A percentile compares a stretch with the other conserved stretches of the same genome.
These are phyloP conservation scores for Amblyteles armatorius DNA, from an alignment of 2,888 invertebrate species.

Conservation along the genomic window DNA sequence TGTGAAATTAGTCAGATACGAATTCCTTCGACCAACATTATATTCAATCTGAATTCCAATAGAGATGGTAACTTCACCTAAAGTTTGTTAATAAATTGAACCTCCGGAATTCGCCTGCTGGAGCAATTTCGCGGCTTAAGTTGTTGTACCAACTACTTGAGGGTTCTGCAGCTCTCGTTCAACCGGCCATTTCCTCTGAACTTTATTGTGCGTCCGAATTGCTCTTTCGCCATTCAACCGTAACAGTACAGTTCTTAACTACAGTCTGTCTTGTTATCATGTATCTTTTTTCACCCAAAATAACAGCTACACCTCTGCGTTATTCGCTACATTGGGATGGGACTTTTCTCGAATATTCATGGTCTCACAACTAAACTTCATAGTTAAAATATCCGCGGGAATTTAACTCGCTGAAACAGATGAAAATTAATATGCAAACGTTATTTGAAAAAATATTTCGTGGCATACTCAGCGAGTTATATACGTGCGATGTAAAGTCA, in stretches of 20 bases:
- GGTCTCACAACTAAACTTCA: too few species aligned
- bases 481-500: too few species aligned
- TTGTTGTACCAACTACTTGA: neutral
- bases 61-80: neutral
- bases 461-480: too few species aligned
- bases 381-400: too few species aligned
- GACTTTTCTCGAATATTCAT: too few species aligned
- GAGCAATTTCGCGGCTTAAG: neutral
- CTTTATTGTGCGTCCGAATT: neutral
- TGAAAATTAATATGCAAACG: too few species aligned
- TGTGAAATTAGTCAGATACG: neutral
- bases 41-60: neutral
- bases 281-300: neutral
- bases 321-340: neutral
- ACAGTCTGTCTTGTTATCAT: neutral
- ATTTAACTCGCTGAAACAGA: too few species aligned
- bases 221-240: neutral
- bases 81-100: conserved; percentile 24
- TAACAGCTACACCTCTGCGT: neutral
- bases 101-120: neutral
- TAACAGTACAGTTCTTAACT: neutral
- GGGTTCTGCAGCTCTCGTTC: neutral
- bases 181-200: neutral
- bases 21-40: conserved; percentile 5
- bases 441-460: too few species aligned